Evolutionary conservation across 1,140 invertebrate species (phyloP).

Genomic region (Listronotus bonariensis): DNA sequence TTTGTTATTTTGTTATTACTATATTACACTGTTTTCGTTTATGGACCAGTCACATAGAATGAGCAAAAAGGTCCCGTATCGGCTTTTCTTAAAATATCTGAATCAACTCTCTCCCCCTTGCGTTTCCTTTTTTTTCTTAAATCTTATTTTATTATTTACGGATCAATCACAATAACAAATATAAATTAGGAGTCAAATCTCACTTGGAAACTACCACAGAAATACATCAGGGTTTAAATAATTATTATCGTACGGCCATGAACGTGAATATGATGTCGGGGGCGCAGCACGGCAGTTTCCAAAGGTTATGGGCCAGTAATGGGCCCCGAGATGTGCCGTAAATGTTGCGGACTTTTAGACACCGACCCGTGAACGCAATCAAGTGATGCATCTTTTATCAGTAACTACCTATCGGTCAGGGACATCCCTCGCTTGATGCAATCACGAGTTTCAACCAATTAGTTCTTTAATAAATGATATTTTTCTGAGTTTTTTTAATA

Average conservation of each 20-base stretch:
- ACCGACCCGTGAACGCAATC: conserved; percentile 37
- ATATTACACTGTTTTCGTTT: no score
- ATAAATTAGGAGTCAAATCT: no score
- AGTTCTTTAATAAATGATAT: conserved; percentile 4
- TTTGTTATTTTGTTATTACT: no score
- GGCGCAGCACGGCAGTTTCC: conserved; percentile 25
- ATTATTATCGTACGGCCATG: conserved; percentile 14
- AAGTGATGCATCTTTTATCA: conserved; percentile 44
- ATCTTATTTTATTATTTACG: no score
- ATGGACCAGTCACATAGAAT: no score
- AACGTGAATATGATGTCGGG: conserved; percentile 21
- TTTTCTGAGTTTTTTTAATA: neutral
- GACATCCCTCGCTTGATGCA: conserved; percentile 23
- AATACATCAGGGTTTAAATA: neutral
- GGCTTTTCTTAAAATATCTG: no score
- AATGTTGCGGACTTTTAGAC: conserved; percentile 39
- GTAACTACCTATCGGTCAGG: conserved; percentile 30
- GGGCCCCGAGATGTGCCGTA: conserved; percentile 33
- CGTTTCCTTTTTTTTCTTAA: no score
- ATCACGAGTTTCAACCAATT: conserved; percentile 13
- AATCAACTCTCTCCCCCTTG: no score
- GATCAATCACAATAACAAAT: no score
- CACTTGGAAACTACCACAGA: no score
- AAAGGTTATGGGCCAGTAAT: conserved; percentile 36
- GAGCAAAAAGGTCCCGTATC: no score